Evolutionary conservation across 2,797 vertebrate genomes (phyloP).

Genomic region (Hafferia zeledoni): DNA sequence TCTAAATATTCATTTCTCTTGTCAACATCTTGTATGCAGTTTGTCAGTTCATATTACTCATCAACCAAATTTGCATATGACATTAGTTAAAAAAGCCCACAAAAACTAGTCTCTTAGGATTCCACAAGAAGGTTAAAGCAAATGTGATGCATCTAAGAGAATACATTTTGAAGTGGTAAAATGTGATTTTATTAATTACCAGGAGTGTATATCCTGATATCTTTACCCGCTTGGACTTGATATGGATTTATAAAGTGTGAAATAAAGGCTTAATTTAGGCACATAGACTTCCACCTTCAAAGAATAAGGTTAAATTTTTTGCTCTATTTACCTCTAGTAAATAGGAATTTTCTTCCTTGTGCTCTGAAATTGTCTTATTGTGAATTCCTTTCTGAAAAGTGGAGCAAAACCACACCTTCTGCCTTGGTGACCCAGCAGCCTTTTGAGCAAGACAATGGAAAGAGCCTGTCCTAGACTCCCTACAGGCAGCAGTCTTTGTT

Average conservation of each 20-base stretch:
- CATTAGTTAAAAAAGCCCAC: neutral
- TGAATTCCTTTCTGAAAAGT: neutral
- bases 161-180: neutral
- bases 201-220: neutral
- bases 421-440: neutral
- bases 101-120: neutral
- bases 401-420: neutral
- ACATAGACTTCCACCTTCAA: neutral
- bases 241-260: neutral
- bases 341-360: neutral
- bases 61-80: neutral
- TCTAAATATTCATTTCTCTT: neutral
- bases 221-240: neutral
- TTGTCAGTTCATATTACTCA: neutral
- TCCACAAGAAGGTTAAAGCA: neutral
- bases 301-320: neutral
- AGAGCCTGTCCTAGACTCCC: neutral
- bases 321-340: neutral
- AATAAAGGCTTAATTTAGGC: neutral
- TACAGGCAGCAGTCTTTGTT: neutral
- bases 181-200: neutral
- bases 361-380: neutral
- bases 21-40: neutral
- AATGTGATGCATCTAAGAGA: neutral
- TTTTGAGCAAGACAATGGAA: neutral